A percentile compares a stretch with the other conserved stretches of the same genome.
Evolutionary conservation across 2,888 invertebrate species (phyloP).

Genomic region (Pardosa pseudoannulata): DNA sequence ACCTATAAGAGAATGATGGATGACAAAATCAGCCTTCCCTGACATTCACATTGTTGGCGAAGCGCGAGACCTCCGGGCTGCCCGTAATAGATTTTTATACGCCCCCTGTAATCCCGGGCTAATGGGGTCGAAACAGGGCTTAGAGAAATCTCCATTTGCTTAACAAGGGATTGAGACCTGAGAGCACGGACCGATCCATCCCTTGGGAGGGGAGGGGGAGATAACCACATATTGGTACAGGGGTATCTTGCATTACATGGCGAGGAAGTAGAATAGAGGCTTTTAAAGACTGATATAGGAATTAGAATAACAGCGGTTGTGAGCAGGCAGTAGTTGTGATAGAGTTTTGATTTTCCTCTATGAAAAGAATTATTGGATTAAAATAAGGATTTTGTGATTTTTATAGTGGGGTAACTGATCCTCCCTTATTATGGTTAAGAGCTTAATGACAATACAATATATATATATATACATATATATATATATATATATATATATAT

Average conservation of each 20-base stretch:
- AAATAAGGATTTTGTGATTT: too few relatives aligned
- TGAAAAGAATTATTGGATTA: too few relatives aligned
- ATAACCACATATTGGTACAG: constrained; percentile 16
- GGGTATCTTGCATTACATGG: constrained; percentile 17
- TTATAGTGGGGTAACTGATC: too few relatives aligned
- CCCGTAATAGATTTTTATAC: neutral
- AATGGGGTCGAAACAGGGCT: constrained; percentile 70
- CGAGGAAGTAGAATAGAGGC: constrained; percentile 23
- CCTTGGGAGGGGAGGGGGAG: constrained; percentile 34
- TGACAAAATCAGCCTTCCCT: too few relatives aligned
- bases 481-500: too few relatives aligned
- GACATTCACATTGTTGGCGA: neutral
- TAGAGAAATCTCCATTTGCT: constrained; percentile 70
- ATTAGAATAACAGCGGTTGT: constrained; percentile 30
- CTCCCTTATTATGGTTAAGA: too few relatives aligned
- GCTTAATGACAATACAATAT: too few relatives aligned
- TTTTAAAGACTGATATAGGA: constrained; percentile 4
- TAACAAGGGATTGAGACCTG: constrained; percentile 68
- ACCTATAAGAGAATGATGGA: too few relatives aligned
- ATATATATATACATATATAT: too few relatives aligned
- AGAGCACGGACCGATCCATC: constrained; percentile 41
- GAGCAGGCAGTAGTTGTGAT: neutral
- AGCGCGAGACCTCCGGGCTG: neutral
- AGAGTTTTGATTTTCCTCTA: neutral
- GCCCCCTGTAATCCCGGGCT: constrained; percentile 33